phyloP scores from a whole-genome alignment of 2,888 invertebrate species.

The Drosophila mayaguana region DNA sequence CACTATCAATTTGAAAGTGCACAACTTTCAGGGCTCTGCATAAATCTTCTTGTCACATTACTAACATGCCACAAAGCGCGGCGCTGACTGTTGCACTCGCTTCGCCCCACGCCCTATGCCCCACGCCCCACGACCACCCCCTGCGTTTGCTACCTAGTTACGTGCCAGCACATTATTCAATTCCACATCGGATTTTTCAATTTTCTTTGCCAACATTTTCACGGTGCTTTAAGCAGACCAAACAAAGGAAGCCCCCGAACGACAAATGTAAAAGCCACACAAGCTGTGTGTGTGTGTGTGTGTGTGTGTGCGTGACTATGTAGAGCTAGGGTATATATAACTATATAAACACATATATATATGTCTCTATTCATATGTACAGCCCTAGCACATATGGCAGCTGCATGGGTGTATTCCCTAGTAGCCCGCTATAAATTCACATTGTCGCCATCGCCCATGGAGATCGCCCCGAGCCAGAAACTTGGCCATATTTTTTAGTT shows the following conservation, averaged over 20 bases:
- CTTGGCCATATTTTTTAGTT: conserved; percentile 79
- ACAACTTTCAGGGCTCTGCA: conserved; percentile 58
- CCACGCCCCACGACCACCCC: not conserved
- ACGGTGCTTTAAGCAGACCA: conserved; percentile 73
- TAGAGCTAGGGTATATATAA: conserved; percentile 20
- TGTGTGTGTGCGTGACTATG: not conserved
- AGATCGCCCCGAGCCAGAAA: conserved; percentile 74
- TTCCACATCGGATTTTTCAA: conserved; percentile 74
- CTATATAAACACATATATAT: conserved; percentile 20
- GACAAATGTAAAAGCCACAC: conserved; percentile 55
- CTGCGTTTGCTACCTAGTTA: conserved; percentile 6
- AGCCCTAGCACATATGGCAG: conserved; percentile 21
- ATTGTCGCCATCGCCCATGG: conserved; percentile 56
- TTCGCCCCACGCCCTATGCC: not conserved
- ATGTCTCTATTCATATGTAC: conserved; percentile 7
- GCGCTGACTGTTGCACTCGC: conserved; percentile 12
- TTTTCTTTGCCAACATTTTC: conserved; percentile 68
- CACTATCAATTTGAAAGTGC: conserved; percentile 71
- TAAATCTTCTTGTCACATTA: conserved; percentile 68
- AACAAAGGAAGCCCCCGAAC: conserved; percentile 23
- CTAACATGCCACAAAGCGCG: conserved; percentile 55
- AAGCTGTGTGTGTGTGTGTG: conserved; percentile 15
- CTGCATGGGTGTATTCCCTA: conserved; percentile 65
- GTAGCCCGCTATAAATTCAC: conserved; percentile 75
- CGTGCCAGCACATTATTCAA: conserved; percentile 63